Base-by-base conservation (phyloP, 53 echinoderm and acorn worm genomes). In the Paracentrotus lividus region DNA sequence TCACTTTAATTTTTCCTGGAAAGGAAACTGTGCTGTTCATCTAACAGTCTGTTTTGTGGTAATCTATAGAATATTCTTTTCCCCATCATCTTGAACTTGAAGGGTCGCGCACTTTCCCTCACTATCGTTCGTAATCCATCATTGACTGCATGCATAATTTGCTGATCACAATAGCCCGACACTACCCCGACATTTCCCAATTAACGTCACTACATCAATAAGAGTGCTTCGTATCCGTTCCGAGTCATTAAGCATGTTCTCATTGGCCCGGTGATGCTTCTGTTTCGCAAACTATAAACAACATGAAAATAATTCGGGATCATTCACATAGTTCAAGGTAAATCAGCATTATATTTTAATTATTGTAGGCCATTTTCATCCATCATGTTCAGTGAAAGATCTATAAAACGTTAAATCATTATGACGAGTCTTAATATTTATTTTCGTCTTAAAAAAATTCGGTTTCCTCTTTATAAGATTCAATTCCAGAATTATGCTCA, bases 81-180 rank as follows among this genome's bases (percentile, higher is more conserved):
- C 18, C 40, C 20, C 40, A 10, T 32, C 21, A 38, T 81, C 10
- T 33, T 81, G 49, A 81, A 81, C 81, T 81, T 81, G 44, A 81
- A 76, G 27, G 86, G 86, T 38, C 49, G 47, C 8, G 86, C 56
- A 55, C 56, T 86, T 86, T 86, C 57, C 55, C 6, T 56, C 12
- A 29, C 86, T 85, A 51, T 85, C 85, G 49, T 26, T 60, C 43
- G 40, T 61, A 89, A 64, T 89, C 89, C 40, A 89, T 89, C 64
- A 89, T 43, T n/a, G 44, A 43, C 34, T 64, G 61, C 89, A 89
- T 89, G 89, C 89, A 89, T 89, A 89, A 89, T 89, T 89, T 42
- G 42, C 20, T 89, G 60, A 58, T 86, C 86, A 86, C 86, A 86
- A 86, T 54, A 86, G 86, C 86, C 86, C 56, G 86, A 86, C 86